A percentile compares a stretch with the other conserved stretches of the same genome.
Evolutionary conservation across 2,888 invertebrate species (phyloP).

Genomic region (Drosophila leonis): DNA sequence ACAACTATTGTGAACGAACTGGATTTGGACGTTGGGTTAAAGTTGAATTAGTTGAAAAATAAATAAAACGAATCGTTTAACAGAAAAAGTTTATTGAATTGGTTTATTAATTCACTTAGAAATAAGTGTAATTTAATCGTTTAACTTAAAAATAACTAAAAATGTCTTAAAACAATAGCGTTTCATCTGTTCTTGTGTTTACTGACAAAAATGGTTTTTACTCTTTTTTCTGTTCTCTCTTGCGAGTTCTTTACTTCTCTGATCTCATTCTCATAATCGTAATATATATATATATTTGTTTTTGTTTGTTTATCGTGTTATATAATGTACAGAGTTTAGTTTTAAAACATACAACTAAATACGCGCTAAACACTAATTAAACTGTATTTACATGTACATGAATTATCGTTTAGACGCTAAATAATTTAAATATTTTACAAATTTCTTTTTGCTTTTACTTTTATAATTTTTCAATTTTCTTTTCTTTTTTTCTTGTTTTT

Average conservation of each 20-base stretch:
- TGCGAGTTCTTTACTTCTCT: conserved; percentile 49
- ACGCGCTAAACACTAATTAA: conserved; percentile 79
- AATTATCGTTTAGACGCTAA: conserved; percentile 72
- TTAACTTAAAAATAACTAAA: conserved; percentile 82
- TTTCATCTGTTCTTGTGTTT: conserved; percentile 64
- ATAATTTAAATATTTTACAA: conserved; percentile 78
- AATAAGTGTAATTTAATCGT: conserved; percentile 76
- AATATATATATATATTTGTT: conserved; percentile 17
- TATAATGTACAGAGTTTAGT: conserved; percentile 75
- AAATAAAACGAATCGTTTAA: conserved; percentile 53
- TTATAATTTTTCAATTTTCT: conserved; percentile 2
- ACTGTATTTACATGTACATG: conserved; percentile 70
- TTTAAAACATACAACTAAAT: conserved; percentile 81
- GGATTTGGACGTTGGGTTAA: conserved; percentile 7
- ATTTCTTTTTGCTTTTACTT: conserved; percentile 26
- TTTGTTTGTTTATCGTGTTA: conserved; percentile 66
- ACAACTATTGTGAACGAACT: conserved; percentile 50
- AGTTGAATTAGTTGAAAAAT: conserved; percentile 24
- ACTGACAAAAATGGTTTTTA: conserved; percentile 49
- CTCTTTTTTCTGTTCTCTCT: conserved; percentile 32
- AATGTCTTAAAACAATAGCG: conserved; percentile 78
- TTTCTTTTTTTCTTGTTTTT: conserved; percentile 32
- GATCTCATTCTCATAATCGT: conserved; percentile 49
- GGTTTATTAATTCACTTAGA: conserved; percentile 72
- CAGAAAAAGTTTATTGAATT: conserved; percentile 70